Base-by-base conservation (phyloP, 2,888 invertebrate genomes). In the Philonicus albiceps region DNA sequence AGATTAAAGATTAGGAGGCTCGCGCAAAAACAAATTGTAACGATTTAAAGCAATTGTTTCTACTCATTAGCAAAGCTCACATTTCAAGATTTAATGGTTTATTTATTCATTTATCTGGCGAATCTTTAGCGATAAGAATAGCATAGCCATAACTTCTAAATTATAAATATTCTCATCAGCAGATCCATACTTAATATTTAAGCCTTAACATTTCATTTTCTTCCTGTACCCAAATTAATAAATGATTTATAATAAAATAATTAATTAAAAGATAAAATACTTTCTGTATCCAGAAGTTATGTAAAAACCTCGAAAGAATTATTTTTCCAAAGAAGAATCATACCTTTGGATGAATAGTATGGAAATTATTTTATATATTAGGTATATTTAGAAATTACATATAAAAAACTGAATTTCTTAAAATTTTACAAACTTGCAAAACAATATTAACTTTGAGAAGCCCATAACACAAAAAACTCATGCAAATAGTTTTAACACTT, bases 401-500 rank as follows among this genome's bases (percentile, higher is more conserved):
- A 22, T 64, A 13, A 64, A 64, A 43, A 64, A 64, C 27, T 13
- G n/a, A 74, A 31, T 3, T 13, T 31, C 31, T 16, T 49, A 49
- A 49, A n/a, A 34, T n/a, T 6, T 31, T 31, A 31, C 6, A 37
- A 74, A 74, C 3, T 64, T 64, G 64, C 64, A 64, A 37, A 31
- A 74, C 30, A 74, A 74, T 74, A 43, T 19, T 53, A 80, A 80
- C 3, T 74, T 53, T 27, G 22, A 78, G 22, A 43, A 49, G 31
- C 31, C 40, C 27, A 53, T 84, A 75, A 53, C 27, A 84, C 73
- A 75, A 84, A 87, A 49, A 53, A 16, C 64, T 49, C 85, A 81
- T 73, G 85, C 27, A 86, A 86, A 86, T 72, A 86, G 16, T 22
- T 37, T 76, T 34, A 37, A 85, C 64, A 16, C 87, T 76, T 16